Percentiles rank a stretch among this genome's conserved stretches.
Conservation (phyloP, 2,888 invertebrate species). For the Odontocolon sp. region DNA sequence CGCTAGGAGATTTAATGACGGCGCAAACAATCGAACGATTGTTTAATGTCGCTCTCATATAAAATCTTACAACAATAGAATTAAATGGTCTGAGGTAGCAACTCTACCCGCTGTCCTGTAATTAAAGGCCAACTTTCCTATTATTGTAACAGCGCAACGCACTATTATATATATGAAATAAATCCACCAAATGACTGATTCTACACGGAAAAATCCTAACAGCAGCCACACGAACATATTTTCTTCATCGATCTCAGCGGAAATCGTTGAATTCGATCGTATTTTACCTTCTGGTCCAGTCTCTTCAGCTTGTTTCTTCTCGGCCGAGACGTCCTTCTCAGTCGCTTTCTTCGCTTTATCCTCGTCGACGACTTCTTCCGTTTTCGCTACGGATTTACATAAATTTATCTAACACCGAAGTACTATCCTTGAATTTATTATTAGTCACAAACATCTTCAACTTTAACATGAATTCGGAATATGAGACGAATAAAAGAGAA, state of each 20-base stretch:
- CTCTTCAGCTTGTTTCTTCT: conserved; percentile 75
- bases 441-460: conserved; percentile 20
- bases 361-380: conserved; percentile 79
- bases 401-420: conserved; percentile 41
- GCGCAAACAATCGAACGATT: conserved; percentile 16
- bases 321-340: conserved; percentile 63
- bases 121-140: conserved; percentile 12
- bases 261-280: conserved; percentile 72
- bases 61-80: neutral
- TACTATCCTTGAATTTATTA: neutral
- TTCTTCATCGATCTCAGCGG: conserved; percentile 70
- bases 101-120: neutral
- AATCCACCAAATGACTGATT: conserved; percentile 30
- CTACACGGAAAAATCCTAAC: conserved; percentile 39
- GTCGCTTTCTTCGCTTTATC: conserved; percentile 80
- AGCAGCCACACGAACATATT: conserved; percentile 48
- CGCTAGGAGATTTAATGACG: neutral
- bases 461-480: neutral
- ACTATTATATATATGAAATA: conserved; percentile 17
- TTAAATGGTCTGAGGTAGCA: neutral
- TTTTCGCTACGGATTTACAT: conserved; percentile 75
- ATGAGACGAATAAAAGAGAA: neutral
- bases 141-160: conserved; percentile 15
- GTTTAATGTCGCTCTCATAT: conserved; percentile 3
- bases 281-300: conserved; percentile 79